Evolutionary conservation across 1,140 invertebrate genomes (phyloP).

Genomic region (Xylocopa sonorina): DNA sequence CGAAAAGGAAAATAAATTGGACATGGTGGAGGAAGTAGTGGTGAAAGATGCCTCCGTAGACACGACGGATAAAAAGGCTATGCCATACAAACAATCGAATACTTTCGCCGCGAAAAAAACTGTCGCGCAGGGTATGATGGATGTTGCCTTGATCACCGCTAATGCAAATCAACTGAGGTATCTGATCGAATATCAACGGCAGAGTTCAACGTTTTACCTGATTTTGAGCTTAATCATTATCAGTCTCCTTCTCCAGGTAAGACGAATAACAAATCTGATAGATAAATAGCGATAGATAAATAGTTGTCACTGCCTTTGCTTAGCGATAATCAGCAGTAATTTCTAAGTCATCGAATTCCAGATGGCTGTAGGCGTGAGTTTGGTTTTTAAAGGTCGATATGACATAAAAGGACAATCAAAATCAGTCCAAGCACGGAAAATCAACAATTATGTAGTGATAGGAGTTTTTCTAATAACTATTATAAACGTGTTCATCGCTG

Average conservation of each 20-base stretch:
- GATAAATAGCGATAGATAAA: no score
- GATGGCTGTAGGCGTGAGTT: conserved; percentile 84
- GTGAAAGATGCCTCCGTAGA: conserved; percentile 59
- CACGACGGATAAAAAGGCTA: conserved; percentile 68
- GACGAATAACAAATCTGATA: neutral
- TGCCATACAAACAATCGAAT: conserved; percentile 62
- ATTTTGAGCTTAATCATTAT: conserved; percentile 83
- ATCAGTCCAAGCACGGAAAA: conserved; percentile 77
- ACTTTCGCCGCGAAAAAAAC: conserved; percentile 83
- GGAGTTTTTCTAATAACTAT: conserved; percentile 86
- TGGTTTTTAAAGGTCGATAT: conserved; percentile 85
- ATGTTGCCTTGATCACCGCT: conserved; percentile 89
- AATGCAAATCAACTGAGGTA: conserved; percentile 94
- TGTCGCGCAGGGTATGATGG: conserved; percentile 87
- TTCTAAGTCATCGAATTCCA: conserved; percentile 51
- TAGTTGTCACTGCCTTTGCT: neutral
- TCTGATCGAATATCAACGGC: conserved; percentile 85
- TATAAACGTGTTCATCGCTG: conserved; percentile 86
- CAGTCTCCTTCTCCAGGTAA: conserved; percentile 84
- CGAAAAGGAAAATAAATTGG: neutral
- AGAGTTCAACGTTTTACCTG: conserved; percentile 82
- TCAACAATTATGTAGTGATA: conserved; percentile 85
- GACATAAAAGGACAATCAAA: conserved; percentile 82
- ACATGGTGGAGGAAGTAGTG: conserved; percentile 20
- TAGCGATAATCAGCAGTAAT: neutral